These are phyloP conservation scores for Gisinianus flammeolus DNA, from an alignment of 2,888 invertebrate species.

Conservation along the genomic window DNA sequence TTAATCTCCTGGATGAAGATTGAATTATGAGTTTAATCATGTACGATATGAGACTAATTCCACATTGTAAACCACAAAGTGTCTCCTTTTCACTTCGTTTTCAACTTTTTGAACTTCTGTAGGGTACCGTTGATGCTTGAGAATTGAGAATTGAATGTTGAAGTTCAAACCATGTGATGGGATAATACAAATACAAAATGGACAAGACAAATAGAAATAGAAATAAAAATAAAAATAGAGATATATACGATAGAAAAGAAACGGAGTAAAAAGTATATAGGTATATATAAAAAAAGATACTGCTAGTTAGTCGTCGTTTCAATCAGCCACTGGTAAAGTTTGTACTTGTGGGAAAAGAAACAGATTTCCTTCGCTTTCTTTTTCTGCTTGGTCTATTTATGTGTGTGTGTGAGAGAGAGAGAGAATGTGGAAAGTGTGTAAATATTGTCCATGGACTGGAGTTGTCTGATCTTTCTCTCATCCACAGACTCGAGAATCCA, in stretches of 20 bases:
- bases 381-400: no score
- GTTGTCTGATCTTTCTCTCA: slow-evolving; percentile 17
- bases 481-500: not conserved
- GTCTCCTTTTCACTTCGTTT: no score
- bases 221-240: not conserved
- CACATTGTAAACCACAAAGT: no score
- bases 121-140: no score
- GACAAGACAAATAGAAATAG: not conserved
- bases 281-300: not conserved
- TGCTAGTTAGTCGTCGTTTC: not conserved
- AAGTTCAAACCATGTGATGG: no score
- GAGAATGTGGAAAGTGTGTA: not conserved
- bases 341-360: not conserved
- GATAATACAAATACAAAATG: not conserved
- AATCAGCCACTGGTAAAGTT: not conserved
- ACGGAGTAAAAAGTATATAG: not conserved
- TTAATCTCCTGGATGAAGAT: no score
- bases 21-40: no score
- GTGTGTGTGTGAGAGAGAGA: no score
- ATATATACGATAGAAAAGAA: not conserved
- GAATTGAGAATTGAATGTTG: no score
- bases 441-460: slow-evolving; percentile 1
- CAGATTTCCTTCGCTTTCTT: slow-evolving; percentile 2
- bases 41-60: no score
- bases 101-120: no score